Conservation (phyloP, 1,140 invertebrate species). For the Luehdorfia chinensis region DNA sequence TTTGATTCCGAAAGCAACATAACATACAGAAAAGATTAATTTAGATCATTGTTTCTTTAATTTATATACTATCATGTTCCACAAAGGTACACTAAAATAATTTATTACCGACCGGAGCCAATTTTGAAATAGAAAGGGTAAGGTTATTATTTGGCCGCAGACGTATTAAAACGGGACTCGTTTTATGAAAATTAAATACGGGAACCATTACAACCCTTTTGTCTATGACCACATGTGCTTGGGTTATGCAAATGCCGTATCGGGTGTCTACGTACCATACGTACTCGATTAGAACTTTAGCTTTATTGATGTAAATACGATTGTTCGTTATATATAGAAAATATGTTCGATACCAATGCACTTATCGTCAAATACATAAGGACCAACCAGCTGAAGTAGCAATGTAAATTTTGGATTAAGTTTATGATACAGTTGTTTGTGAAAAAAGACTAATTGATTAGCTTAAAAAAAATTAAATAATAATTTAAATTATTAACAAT, state of each 20-base stretch:
- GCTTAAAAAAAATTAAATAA: too few relatives aligned
- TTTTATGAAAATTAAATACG: conserved; percentile 76
- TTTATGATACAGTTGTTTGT: too few relatives aligned
- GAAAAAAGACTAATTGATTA: too few relatives aligned
- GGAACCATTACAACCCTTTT: conserved; percentile 61
- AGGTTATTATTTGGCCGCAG: conserved; percentile 59
- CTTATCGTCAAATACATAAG: too few relatives aligned
- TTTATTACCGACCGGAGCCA: conserved; percentile 36
- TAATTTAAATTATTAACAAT: too few relatives aligned
- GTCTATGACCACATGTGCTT: conserved; percentile 70
- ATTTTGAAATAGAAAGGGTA: conserved; percentile 63
- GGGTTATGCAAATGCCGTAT: conserved; percentile 73
- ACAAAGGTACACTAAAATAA: conserved; percentile 20
- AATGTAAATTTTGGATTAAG: too few relatives aligned
- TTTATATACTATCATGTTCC: conserved; percentile 19
- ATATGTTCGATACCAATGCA: too few relatives aligned
- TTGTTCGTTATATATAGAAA: too few relatives aligned
- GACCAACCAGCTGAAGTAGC: too few relatives aligned
- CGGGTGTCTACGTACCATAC: conserved; percentile 44
- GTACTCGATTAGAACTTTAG: conserved; percentile 30
- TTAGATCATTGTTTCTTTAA: conserved; percentile 4
- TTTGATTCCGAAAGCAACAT: too few relatives aligned
- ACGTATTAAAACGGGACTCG: conserved; percentile 66
- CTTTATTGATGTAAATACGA: conserved; percentile 4
- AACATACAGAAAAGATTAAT: too few relatives aligned